A percentile compares a stretch with the other conserved stretches of the same genome.
Evolutionary conservation across 2,888 invertebrate species (phyloP).

Genomic region (Pocota personata): DNA sequence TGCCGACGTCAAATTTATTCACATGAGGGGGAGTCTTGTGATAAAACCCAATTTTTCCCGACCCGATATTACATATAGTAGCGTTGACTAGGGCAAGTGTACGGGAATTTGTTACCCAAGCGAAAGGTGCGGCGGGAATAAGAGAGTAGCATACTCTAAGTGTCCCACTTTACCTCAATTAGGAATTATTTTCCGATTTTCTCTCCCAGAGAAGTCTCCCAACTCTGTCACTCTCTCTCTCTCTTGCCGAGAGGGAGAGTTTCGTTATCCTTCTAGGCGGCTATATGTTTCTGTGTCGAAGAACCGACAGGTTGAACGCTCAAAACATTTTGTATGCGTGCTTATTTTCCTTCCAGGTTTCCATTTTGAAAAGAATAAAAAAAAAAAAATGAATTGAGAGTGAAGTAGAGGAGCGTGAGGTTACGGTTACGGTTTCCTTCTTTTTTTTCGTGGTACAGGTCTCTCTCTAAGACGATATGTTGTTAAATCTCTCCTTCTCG

Average conservation of each 20-base stretch:
- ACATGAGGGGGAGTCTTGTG: constrained; percentile 6
- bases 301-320: constrained; percentile 59
- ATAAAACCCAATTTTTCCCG: constrained; percentile 51
- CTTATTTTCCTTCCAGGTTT: constrained; percentile 24
- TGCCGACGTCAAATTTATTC: constrained; percentile 60
- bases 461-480: constrained; percentile 27
- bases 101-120: constrained; percentile 41
- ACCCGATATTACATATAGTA: constrained; percentile 45
- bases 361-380: constrained; percentile 37
- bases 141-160: constrained; percentile 12
- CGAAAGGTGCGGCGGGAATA: constrained; percentile 22
- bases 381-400: neutral
- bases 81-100: constrained; percentile 59
- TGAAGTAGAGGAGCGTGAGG: neutral
- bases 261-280: constrained; percentile 26
- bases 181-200: constrained; percentile 34
- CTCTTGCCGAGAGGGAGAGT: constrained; percentile 17
- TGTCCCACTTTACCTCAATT: constrained; percentile 64
- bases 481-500: constrained; percentile 43
- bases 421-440: neutral
- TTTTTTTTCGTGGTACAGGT: neutral
- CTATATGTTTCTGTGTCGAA: constrained; percentile 37
- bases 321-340: constrained; percentile 24
- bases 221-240: neutral
- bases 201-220: constrained; percentile 23